Evolutionary conservation across 2,888 invertebrate species (phyloP), one percentile per base, ranked within the genome.

Genomic region (Eueremaeus valkanovi): DNA sequence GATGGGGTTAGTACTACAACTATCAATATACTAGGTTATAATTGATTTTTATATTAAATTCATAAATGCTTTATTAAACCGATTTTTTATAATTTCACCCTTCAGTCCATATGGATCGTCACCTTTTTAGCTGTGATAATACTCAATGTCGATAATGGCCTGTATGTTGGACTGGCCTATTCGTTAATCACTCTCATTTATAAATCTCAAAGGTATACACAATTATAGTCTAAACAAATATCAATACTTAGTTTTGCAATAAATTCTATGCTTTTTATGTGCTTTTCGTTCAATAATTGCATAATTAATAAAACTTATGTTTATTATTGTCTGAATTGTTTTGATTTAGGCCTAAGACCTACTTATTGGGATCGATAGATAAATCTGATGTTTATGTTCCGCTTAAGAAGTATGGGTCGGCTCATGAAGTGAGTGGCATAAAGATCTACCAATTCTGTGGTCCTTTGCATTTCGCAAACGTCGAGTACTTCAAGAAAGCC

Each of bases 81-180:
- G 31, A 16, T 31, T 2, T 63, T 13, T 31, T 33, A n/a, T 70
- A 31, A 36, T n/a, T n/a, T n/a, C n/a, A n/a, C n/a, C n/a, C 78
- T 80, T 77, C 73, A 83, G 83, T 78, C 80, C 0, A 89, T 93
- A 18, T 95, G 94, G 93, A 82, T 92, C 2, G 85, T 88, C 2
- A 91, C 93, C 0, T 95, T 93, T 83, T 79, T 89, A 3, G 86
- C 88, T 0, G 93, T 93, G 0, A 84, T 91, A 18, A 80, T 92
- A 31, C 82, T 93, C 73, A 91, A 93, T 82, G 92, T 95, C 76
- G 92, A 92, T 81, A 86, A 89, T 80, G 95, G 95, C 0, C 85
- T 95, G 3, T 86, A 88, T 0, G 87, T 90, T 0, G 93, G 95
- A 1, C 86, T 93, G 1, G 81, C 88, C 18, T 85, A 91, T 21